Conservation (phyloP, 2,113 vertebrate species). For the Eonycteris spelaea region DNA sequence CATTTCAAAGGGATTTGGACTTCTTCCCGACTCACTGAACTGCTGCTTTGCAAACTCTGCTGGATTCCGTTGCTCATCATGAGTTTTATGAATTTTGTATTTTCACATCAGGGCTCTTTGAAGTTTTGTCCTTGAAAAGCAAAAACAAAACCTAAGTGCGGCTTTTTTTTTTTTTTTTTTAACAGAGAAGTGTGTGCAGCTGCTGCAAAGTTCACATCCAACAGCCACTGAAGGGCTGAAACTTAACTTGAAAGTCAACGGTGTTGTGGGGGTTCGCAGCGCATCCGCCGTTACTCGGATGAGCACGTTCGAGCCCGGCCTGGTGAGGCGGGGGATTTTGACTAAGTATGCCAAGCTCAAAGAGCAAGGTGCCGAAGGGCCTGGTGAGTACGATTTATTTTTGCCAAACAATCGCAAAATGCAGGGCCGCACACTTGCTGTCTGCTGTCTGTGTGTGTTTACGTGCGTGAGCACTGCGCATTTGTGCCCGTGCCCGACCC, state of each 20-base stretch:
- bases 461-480: accelerated
- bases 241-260: neutral
- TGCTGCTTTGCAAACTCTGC: neutral
- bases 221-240: neutral
- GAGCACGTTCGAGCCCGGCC: accelerated
- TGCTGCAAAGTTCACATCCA: neutral
- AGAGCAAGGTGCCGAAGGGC: neutral
- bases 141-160: slow-evolving; percentile 5
- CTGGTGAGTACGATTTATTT: neutral
- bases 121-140: slow-evolving; percentile 18
- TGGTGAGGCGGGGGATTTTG: accelerated
- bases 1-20: neutral
- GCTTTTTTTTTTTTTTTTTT: neutral
- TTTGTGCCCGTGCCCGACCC: accelerated
- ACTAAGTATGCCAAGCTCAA: neutral
- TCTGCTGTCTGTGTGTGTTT: accelerated
- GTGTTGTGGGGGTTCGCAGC: accelerated
- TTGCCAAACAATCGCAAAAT: accelerated
- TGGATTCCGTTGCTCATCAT: neutral
- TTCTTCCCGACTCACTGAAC: neutral
- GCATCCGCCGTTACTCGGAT: accelerated
- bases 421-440: accelerated
- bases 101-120: slow-evolving; percentile 39
- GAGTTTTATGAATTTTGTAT: slow-evolving; percentile 33
- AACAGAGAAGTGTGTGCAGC: neutral